phyloP scores from a whole-genome alignment of 1,140 invertebrate species.

The Cotesia chilonis region DNA sequence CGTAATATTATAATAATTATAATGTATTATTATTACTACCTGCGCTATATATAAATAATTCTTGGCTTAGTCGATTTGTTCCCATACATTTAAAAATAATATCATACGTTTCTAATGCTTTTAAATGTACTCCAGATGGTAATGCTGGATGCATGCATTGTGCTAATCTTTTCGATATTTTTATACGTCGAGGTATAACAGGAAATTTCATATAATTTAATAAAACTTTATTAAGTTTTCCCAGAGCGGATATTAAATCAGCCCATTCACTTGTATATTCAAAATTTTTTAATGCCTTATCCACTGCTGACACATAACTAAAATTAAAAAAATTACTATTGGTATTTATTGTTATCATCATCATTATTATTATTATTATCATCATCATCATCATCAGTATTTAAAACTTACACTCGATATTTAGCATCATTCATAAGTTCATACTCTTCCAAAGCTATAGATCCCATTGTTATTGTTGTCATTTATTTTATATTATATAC shows the following conservation, averaged over 20 bases:
- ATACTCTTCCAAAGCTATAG: constrained; percentile 72
- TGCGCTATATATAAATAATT: constrained; percentile 88
- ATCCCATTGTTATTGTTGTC: constrained; percentile 54
- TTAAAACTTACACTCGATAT: constrained; percentile 61
- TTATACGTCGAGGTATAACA: constrained; percentile 89
- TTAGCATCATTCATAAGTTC: constrained; percentile 81
- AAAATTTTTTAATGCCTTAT: constrained; percentile 91
- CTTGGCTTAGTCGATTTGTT: constrained; percentile 80
- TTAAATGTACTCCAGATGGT: constrained; percentile 91
- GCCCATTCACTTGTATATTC: constrained; percentile 96
- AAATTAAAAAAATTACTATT: constrained; percentile 31
- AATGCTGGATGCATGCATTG: constrained; percentile 96
- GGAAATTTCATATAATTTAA: constrained; percentile 82
- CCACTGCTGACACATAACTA: constrained; percentile 80
- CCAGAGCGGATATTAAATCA: constrained; percentile 90
- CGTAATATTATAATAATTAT: constrained; percentile 7
- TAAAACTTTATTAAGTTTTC: constrained; percentile 91
- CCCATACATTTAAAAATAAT: constrained; percentile 93
- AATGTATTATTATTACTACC: constrained; percentile 60
- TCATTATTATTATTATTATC: too few relatives aligned
- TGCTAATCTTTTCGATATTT: constrained; percentile 91
- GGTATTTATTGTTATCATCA: neutral
- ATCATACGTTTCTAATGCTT: constrained; percentile 93
- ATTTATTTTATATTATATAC: neutral
- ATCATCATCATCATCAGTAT: neutral